phyloP scores from a whole-genome alignment of 2,888 invertebrate species.

The Apamea crenata region DNA sequence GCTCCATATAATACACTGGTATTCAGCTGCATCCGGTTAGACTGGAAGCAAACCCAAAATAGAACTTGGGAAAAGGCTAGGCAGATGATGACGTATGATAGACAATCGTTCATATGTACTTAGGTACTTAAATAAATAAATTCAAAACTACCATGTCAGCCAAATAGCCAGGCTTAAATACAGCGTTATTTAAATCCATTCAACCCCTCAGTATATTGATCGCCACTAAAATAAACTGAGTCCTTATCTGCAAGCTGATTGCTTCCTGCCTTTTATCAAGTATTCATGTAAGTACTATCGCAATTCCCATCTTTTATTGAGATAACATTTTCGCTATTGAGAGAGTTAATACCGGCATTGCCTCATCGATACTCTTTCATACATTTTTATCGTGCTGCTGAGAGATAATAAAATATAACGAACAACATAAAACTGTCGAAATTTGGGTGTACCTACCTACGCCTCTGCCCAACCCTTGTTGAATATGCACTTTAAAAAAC shows the following conservation, averaged over 20 bases:
- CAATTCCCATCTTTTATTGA: constrained; percentile 32
- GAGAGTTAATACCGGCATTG: constrained; percentile 14
- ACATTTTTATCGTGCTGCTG: neutral
- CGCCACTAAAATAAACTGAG: constrained; percentile 16
- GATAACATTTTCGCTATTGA: constrained; percentile 23
- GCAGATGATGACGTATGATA: too few relatives aligned
- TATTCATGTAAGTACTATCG: constrained; percentile 43
- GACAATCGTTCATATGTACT: too few relatives aligned
- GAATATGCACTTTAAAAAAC: too few relatives aligned
- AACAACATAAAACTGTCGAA: neutral
- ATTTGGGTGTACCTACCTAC: neutral
- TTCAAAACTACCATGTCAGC: neutral
- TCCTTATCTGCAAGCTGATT: constrained; percentile 31
- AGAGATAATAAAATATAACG: neutral
- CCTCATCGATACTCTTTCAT: neutral
- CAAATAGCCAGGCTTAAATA: neutral
- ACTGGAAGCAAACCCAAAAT: too few relatives aligned
- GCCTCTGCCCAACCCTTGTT: neutral
- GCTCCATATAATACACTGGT: too few relatives aligned
- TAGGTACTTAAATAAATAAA: too few relatives aligned
- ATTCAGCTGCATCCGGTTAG: too few relatives aligned
- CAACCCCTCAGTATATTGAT: neutral
- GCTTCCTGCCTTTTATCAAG: constrained; percentile 32
- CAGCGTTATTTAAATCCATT: neutral
- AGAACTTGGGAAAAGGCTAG: too few relatives aligned